Evolutionary conservation across 2,888 invertebrate species (phyloP).

Genomic region (Acleris laterana): DNA sequence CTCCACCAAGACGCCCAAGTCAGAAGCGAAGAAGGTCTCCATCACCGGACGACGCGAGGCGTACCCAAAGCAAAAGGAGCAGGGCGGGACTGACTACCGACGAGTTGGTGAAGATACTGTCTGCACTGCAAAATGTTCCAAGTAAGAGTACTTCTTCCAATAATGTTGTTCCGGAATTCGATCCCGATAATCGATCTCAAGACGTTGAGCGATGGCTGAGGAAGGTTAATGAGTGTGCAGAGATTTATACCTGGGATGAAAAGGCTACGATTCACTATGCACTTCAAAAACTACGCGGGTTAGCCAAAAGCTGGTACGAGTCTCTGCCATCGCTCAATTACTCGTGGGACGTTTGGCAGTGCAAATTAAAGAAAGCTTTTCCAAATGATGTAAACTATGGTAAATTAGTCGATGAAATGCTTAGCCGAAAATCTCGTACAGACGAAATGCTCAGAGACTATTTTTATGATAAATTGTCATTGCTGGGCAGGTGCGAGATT

Average conservation of each 20-base stretch:
- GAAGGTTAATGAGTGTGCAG: constrained; percentile 42
- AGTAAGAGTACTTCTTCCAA: constrained; percentile 6
- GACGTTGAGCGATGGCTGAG: constrained; percentile 36
- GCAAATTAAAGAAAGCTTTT: constrained; percentile 40
- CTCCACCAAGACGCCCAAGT: background rate
- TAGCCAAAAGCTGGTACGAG: constrained; percentile 43
- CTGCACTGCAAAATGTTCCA: constrained; percentile 5
- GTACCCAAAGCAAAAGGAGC: background rate
- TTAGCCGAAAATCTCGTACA: constrained; percentile 20
- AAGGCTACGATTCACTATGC: constrained; percentile 24
- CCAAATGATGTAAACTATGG: constrained; percentile 42
- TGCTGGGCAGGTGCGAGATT: constrained; percentile 42
- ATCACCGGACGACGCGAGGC: background rate
- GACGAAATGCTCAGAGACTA: constrained; percentile 38
- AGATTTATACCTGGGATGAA: constrained; percentile 39
- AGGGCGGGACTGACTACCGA: background rate
- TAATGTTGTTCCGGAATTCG: constrained; percentile 11
- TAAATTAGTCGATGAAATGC: constrained; percentile 34
- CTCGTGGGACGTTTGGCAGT: constrained; percentile 43
- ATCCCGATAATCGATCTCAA: background rate
- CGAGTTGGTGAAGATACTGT: background rate
- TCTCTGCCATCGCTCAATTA: constrained; percentile 22
- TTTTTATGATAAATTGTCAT: constrained; percentile 39
- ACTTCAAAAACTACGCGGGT: constrained; percentile 38
- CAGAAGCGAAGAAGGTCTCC: background rate